Percentiles rank a stretch among this genome's conserved stretches.
These are phyloP conservation scores for Corythucha ciliata DNA, from an alignment of 2,888 invertebrate genomes.

Conservation along the genomic window DNA sequence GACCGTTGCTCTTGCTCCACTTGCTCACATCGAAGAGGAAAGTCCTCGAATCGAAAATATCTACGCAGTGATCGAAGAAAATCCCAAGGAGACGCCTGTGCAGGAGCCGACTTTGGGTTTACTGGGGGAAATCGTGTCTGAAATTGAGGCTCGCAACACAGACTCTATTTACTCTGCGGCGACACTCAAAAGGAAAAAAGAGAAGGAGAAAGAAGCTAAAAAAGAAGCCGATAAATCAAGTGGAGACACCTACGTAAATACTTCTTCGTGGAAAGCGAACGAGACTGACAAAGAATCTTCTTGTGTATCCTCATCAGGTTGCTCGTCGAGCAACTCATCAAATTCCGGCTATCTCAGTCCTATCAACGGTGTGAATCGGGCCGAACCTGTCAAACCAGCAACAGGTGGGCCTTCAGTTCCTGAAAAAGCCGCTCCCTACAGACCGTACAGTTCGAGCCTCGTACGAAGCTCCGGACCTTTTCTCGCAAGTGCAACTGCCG, in stretches of 20 bases:
- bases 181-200: slow-evolving; percentile 54
- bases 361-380: slow-evolving; percentile 46
- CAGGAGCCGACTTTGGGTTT: slow-evolving; percentile 56
- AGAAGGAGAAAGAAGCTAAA: slow-evolving; percentile 41
- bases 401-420: slow-evolving; percentile 26
- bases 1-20: slow-evolving; percentile 45
- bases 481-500: slow-evolving; percentile 31
- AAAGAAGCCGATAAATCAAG: slow-evolving; percentile 32
- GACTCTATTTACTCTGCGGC: slow-evolving; percentile 80
- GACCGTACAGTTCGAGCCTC: slow-evolving; percentile 20
- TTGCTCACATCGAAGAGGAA: slow-evolving; percentile 54
- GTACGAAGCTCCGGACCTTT: slow-evolving; percentile 22
- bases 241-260: slow-evolving; percentile 37
- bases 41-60: slow-evolving; percentile 64
- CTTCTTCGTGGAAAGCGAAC: slow-evolving; percentile 36
- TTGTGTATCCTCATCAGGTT: slow-evolving; percentile 42
- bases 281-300: slow-evolving; percentile 16
- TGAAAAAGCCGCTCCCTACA: slow-evolving; percentile 30
- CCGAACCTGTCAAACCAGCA: slow-evolving; percentile 6
- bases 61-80: slow-evolving; percentile 78
- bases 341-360: slow-evolving; percentile 45
- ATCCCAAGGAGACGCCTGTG: slow-evolving; percentile 47
- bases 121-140: slow-evolving; percentile 75
- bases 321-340: slow-evolving; percentile 39
- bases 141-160: slow-evolving; percentile 75